Percentiles rank a stretch among this genome's conserved stretches.
Conservation (phyloP, 2,888 invertebrate species). For the Cerceris rybyensis region DNA sequence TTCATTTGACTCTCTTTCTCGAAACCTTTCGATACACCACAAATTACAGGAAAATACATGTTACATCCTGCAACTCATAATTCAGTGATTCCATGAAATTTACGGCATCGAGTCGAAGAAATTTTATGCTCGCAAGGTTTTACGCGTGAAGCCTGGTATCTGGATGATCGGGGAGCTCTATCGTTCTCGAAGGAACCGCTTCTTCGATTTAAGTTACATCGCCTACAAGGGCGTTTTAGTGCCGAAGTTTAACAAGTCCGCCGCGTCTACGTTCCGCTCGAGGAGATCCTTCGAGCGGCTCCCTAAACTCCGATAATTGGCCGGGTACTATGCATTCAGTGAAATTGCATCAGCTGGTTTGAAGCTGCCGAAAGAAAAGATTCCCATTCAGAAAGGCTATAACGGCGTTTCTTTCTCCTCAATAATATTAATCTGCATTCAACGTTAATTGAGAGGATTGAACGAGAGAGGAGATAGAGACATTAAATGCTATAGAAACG, state of each 20-base stretch:
- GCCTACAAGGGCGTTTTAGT: slow-evolving; percentile 37
- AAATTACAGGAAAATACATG: no score
- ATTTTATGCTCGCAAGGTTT: background rate
- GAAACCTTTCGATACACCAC: no score
- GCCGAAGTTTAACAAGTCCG: slow-evolving; percentile 55
- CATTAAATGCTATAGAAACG: background rate
- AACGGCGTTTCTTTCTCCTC: slow-evolving; percentile 9
- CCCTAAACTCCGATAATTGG: slow-evolving; percentile 59
- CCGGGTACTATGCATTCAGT: slow-evolving; percentile 43
- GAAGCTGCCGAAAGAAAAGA: slow-evolving; percentile 11
- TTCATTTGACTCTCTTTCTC: no score
- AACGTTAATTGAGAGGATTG: background rate
- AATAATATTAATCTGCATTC: background rate
- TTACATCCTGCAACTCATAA: background rate
- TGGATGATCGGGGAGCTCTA: slow-evolving; percentile 26
- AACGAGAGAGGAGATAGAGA: background rate
- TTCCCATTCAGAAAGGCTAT: slow-evolving; percentile 17
- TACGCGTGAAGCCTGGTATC: slow-evolving; percentile 5
- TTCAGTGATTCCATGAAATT: background rate
- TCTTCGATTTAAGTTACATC: slow-evolving; percentile 48
- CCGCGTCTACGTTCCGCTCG: slow-evolving; percentile 38
- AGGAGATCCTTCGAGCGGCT: slow-evolving; percentile 36
- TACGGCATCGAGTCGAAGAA: background rate
- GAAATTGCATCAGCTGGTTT: slow-evolving; percentile 46
- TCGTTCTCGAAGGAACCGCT: slow-evolving; percentile 14